Base-by-base conservation (phyloP, 2,888 invertebrate species). In the Caenorhabditis sinica region DNA sequence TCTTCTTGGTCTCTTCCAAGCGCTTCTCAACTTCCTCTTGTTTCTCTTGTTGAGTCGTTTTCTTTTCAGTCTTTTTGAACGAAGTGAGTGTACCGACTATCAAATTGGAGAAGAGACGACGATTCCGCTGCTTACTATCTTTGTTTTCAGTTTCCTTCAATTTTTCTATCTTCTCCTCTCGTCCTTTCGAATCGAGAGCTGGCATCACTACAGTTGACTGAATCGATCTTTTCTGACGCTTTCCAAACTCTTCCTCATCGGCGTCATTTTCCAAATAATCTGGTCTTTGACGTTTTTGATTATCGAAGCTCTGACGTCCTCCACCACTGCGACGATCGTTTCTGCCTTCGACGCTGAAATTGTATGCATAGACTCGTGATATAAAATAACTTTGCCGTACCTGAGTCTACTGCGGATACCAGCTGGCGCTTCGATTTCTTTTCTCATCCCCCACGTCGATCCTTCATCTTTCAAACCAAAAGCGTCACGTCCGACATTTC, bases 31-130 rank as follows among this genome's bases (percentile, higher is more conserved):
- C 96, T 94, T 96, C 95, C 11, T 95, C 95, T 89, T 96, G 95
- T 93, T 96, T 96, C 77, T 96, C 95, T 92, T 96, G 96, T 95
- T 96, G 90, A 25, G 66, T 13, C 9, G 81, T 89, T 61, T 90
- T 89, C 60, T 82, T 85, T 58, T 97, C 97, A 93, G 98, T 97
- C 92, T 96, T 96, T 91, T 97, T 96, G 93, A 98, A 98, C 93
- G 96, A 96, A 93, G 97, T 96, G 89, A 99, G 93, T 17, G 98
- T 98, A 5, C 98, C 98, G 73, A 98, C 94, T 58, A 99, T 94
- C 25, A 97, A 96, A 56, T 87, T 89, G 11, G 98, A 97, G 94
- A 99, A 98, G 96, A 99, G 98, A 79, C 98, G 95, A 86, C 96
- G 95, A 93, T 98, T 98, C 88, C 98, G 86, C 36, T 84, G 87